A percentile compares a stretch with the other conserved stretches of the same genome.
These are phyloP conservation scores for Plebejus anna DNA, from an alignment of 2,888 invertebrate species.

Conservation along the genomic window DNA sequence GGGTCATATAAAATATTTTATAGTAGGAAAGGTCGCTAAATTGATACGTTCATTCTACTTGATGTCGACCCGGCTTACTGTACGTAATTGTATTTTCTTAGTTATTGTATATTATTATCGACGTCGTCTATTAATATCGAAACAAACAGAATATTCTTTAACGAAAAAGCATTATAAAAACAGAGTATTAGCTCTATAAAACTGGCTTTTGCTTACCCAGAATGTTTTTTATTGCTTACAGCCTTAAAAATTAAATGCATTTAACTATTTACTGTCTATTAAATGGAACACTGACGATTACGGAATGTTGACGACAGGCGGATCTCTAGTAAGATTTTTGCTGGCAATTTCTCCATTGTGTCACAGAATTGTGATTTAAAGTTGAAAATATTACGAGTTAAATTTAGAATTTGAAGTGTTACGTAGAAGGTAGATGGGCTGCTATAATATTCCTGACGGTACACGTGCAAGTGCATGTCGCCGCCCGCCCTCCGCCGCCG, in stretches of 20 bases:
- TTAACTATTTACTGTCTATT: not conserved
- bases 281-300: not conserved
- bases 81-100: slow-evolving; percentile 11
- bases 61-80: slow-evolving; percentile 15
- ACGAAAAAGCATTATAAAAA: too few species aligned
- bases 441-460: slow-evolving; percentile 38
- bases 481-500: slow-evolving; percentile 31
- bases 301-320: not conserved
- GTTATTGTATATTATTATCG: slow-evolving; percentile 1
- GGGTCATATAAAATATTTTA: slow-evolving; percentile 17
- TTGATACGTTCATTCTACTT: slow-evolving; percentile 13
- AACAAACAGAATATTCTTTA: not conserved
- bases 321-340: not conserved
- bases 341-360: slow-evolving; percentile 26
- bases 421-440: slow-evolving; percentile 33
- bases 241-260: not conserved
- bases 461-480: slow-evolving; percentile 37
- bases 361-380: slow-evolving; percentile 35
- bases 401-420: slow-evolving; percentile 38
- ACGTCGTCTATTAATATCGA: not conserved
- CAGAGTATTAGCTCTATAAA: not conserved
- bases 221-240: not conserved
- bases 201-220: not conserved
- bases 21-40: slow-evolving; percentile 14
- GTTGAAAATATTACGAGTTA: slow-evolving; percentile 35